Percentiles rank a stretch among this genome's conserved stretches.
phyloP scores from a whole-genome alignment of 2,797 vertebrate genomes.

The Danio choprae region DNA sequence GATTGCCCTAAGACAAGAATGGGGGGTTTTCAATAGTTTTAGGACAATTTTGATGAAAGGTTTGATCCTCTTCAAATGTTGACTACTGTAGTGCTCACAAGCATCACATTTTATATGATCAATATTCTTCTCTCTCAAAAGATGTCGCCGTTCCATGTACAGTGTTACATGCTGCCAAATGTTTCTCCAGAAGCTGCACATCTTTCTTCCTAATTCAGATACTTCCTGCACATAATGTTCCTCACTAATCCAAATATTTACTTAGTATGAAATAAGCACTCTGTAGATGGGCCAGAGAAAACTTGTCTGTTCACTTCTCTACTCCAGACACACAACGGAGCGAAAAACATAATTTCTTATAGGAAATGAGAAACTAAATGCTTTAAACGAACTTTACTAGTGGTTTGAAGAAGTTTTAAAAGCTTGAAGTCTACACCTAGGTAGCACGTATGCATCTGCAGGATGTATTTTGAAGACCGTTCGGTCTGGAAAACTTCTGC shows the following conservation, averaged over 20 bases:
- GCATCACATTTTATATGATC: background rate
- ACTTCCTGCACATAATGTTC: slow-evolving; percentile 48
- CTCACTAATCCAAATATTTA: slow-evolving; percentile 53
- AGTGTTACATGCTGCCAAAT: slow-evolving; percentile 2
- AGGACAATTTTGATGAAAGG: no score
- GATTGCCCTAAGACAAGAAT: no score
- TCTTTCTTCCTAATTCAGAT: slow-evolving; percentile 47
- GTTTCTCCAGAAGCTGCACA: slow-evolving; percentile 31
- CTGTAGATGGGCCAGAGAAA: slow-evolving; percentile 5
- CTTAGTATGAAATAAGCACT: slow-evolving; percentile 35
- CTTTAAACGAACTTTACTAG: no score
- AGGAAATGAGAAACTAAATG: background rate
- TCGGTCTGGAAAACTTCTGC: no score
- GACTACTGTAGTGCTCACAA: background rate
- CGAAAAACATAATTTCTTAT: background rate
- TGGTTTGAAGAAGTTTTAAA: no score
- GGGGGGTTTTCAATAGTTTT: no score
- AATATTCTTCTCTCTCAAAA: background rate
- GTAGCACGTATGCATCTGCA: no score
- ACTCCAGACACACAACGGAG: background rate
- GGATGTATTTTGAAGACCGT: no score
- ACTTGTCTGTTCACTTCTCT: slow-evolving; percentile 4
- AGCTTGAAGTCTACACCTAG: no score
- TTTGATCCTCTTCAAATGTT: no score
- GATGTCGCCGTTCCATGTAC: background rate